phyloP scores from a whole-genome alignment of 2,113 vertebrate species.

The Tinamus guttatus region DNA sequence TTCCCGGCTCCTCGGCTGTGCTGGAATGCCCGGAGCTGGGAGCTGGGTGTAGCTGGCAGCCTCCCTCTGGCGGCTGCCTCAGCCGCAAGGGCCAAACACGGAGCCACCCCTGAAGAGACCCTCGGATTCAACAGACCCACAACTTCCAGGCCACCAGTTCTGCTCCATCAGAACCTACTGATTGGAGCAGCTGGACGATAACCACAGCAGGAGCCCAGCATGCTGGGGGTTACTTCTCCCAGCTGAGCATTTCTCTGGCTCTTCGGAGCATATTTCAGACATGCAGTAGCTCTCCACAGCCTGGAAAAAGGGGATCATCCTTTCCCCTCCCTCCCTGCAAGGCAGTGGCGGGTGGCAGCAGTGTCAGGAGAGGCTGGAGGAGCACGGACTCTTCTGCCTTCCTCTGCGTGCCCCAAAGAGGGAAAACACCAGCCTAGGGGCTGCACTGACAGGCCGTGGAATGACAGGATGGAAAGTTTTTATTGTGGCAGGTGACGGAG shows the following conservation, averaged over 20 bases:
- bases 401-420: not conserved
- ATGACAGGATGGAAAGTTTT: not conserved
- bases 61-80: not conserved
- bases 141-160: not conserved
- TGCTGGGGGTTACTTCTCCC: not conserved
- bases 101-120: not conserved
- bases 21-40: not conserved
- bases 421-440: not conserved
- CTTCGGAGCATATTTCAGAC: not conserved
- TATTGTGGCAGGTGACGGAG: not conserved
- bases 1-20: not conserved
- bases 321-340: not conserved
- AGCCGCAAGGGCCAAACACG: not conserved
- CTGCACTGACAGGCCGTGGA: not conserved
- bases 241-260: not conserved
- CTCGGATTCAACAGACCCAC: accelerated
- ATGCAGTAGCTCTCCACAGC: not conserved
- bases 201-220: not conserved
- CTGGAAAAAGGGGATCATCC: not conserved
- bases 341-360: not conserved
- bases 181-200: not conserved
- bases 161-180: not conserved
- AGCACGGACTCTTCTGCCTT: not conserved
- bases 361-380: not conserved
- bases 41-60: too few species aligned